phyloP scores from a whole-genome alignment of 2,113 vertebrate species.

The Phycodurus eques region DNA sequence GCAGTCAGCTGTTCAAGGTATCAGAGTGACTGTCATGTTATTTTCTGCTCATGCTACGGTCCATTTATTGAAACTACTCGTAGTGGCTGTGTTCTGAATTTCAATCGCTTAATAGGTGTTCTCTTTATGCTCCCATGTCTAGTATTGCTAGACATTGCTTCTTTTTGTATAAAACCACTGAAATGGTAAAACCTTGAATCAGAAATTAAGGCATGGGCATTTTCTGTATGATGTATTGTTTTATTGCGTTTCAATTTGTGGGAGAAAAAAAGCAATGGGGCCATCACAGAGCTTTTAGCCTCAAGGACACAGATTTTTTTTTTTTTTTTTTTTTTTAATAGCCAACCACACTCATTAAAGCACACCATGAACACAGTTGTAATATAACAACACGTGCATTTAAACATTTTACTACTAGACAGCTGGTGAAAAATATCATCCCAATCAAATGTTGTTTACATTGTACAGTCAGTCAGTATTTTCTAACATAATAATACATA shows the following conservation, averaged over 20 bases:
- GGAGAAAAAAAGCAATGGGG: not conserved
- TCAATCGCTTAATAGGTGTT: not conserved
- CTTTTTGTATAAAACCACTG: too few relatives aligned
- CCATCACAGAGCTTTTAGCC: not conserved
- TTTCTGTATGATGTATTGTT: not conserved
- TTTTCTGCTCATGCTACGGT: conserved; percentile 69
- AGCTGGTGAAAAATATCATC: not conserved
- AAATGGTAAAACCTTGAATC: conserved; percentile 6
- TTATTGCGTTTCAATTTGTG: conserved; percentile 6
- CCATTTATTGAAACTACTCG: conserved; percentile 80
- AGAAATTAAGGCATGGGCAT: not conserved
- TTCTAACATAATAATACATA: too few relatives aligned
- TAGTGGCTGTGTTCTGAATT: conserved; percentile 15
- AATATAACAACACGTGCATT: not conserved
- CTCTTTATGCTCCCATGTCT: not conserved
- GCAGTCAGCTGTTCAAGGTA: conserved; percentile 69
- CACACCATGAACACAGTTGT: not conserved
- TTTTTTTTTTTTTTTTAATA: not conserved
- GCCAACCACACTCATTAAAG: not conserved
- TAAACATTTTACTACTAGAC: not conserved
- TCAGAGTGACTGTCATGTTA: conserved; percentile 60
- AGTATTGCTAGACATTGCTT: not conserved
- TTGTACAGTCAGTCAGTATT: too few relatives aligned
- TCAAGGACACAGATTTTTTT: not conserved
- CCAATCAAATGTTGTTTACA: too few relatives aligned